Base-by-base conservation (phyloP, 2,797 vertebrate species). In the Delichon dasypus region DNA sequence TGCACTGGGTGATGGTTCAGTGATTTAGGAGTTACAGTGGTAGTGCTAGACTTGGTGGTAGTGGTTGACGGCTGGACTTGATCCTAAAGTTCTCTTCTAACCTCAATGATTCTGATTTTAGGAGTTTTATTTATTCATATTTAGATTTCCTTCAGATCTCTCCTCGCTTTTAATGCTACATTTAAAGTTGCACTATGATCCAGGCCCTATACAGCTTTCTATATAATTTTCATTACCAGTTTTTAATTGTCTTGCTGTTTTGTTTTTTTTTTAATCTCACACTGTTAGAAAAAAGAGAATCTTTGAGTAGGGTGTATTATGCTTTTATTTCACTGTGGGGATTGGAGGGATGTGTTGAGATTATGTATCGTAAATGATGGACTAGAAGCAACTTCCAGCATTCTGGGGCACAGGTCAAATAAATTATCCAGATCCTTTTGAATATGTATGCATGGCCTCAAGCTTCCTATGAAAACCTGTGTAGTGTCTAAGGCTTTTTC, bases 391-490 rank as follows among this genome's bases (percentile, higher is more conserved):
- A 64, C 48, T 89, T 78, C 8, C 48, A 86, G 66, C 66, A 40
- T 80, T 93, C 70, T 64, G 42, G 80, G 74, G 48, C 71, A 90
- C 29, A 77, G 94, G 85, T 91, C 91, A 95, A 79, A 88, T 86
- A 86, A 96, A 92, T 92, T 82, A 88, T 67, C 70, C 20, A n/a
- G 34, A 89, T 92, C 45, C 42, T 91, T 90, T 79, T 96, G 85
- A 94, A 91, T 94, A 94, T 81, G 70, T 70, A 71, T 91, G 77
- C 7, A 60, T 95, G 30, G 79, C 88, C 89, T 82, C 62, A 45
- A 70, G 85, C 89, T 91, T 85, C 42, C 42, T 60, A 38, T 66
- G 61, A 45, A 80, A 85, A 92, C 42, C 29, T 76, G 9, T 70
- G 45, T 67, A 53, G 42, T 15, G 42, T 93, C 66, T 92, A 29